Evolutionary conservation across 2,797 vertebrate genomes (phyloP), one percentile per base, ranked within the genome.

Genomic region (Sebastes taczanowskii): DNA sequence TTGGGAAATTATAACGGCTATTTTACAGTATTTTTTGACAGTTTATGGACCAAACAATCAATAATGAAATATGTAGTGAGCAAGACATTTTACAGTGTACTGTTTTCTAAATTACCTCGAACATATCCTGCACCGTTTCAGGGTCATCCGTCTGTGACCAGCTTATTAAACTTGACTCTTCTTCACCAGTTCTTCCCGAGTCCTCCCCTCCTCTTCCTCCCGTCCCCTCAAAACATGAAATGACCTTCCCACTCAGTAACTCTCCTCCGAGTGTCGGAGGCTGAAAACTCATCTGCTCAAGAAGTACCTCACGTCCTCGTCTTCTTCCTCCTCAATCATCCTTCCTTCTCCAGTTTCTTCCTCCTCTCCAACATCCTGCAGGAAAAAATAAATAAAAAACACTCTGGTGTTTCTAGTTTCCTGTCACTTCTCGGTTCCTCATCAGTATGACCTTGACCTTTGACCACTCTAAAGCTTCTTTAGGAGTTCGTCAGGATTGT

Each of bases 211-310:
- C 16, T 69, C 58, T 6, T 75, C 23, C 55, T 60, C 42, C n/a
- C 34, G 32, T 29, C 84, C 77, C 77, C 74, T 86, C 61, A 4
- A 67, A 72, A 38, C 77, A 38, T 34, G 56, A 77, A 86, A 79
- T 49, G 79, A 87, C 90, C 86, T 85, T 88, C 78, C 68, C 76
- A 6, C 82, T 86, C 62, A 66, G 65, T 65, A 63, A n/a, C 80
- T 83, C 66, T 78, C 75, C 64, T 80, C 71, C 25, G 80, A 88
- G 82, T 77, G 78, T 85, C 49, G 14, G 65, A 79, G 77, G 74
- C 78, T 85, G 84, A 73, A 88, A 89, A 83, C 72, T 79, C 82
- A 87, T 86, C 84, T 87, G 68, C 55, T 84, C 4, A 11, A 86
- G 76, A 75, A 77, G 81, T 77, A 23, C 77, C 83, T 79, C 66